These are phyloP conservation scores for Apis laboriosa DNA, from an alignment of 1,140 invertebrate species.

Conservation along the genomic window DNA sequence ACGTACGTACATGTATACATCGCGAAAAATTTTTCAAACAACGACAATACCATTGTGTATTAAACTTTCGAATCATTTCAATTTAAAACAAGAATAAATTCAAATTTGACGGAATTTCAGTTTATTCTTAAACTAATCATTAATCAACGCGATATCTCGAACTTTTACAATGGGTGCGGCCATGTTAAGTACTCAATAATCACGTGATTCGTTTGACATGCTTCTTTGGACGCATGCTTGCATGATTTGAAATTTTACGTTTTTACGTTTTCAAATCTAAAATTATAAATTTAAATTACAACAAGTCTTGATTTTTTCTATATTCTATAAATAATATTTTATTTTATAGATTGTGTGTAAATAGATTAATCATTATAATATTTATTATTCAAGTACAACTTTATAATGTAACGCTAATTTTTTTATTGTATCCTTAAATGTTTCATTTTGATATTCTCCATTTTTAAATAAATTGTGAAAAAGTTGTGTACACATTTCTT, in stretches of 20 bases:
- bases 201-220: slow-evolving; percentile 20
- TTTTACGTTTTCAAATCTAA: neutral
- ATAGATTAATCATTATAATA: neutral
- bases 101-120: neutral
- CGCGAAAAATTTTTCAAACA: neutral
- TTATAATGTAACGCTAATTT: slow-evolving; percentile 48
- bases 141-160: slow-evolving; percentile 27
- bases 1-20: slow-evolving; percentile 28
- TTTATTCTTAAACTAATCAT: slow-evolving; percentile 4
- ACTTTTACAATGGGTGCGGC: slow-evolving; percentile 29
- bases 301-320: neutral
- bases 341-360: neutral
- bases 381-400: slow-evolving; percentile 26
- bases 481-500: slow-evolving; percentile 45
- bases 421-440: slow-evolving; percentile 22
- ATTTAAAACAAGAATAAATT: neutral
- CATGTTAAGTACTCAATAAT: slow-evolving; percentile 35
- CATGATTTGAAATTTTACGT: neutral
- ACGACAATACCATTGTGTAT: neutral
- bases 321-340: neutral
- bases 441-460: neutral
- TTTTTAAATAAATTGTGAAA: slow-evolving; percentile 53
- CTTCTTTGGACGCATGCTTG: slow-evolving; percentile 15
- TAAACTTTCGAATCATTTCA: slow-evolving; percentile 9
- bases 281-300: neutral